Percentiles rank a stretch among this genome's conserved stretches.
phyloP scores from a whole-genome alignment of 2,888 invertebrate genomes.

The Willowsia nigromaculata region DNA sequence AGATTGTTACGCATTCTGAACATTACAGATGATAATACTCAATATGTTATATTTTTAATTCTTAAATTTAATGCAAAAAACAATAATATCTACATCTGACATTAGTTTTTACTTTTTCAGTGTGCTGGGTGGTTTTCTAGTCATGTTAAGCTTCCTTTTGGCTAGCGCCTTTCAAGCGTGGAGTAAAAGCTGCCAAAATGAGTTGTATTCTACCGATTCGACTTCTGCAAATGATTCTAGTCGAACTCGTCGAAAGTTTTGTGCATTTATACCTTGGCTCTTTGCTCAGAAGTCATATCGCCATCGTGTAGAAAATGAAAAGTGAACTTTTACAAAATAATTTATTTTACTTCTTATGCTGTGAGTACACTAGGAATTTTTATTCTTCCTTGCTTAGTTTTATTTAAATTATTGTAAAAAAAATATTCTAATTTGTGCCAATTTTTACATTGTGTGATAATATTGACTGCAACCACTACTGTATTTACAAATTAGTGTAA shows the following conservation, averaged over 20 bases:
- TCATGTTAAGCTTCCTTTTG: constrained; percentile 58
- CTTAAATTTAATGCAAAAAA: not conserved
- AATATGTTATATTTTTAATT: not conserved
- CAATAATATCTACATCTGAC: not conserved
- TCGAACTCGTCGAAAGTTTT: constrained; percentile 48
- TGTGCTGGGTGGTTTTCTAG: constrained; percentile 55
- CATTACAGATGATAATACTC: not conserved
- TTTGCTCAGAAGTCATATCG: constrained; percentile 34
- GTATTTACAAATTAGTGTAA: not conserved
- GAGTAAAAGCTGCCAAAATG: constrained; percentile 22
- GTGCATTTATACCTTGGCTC: constrained; percentile 68
- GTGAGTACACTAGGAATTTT: not conserved
- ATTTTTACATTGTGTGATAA: not conserved
- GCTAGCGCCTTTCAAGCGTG: constrained; percentile 57
- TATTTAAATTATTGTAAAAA: not conserved
- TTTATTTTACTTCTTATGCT: not conserved
- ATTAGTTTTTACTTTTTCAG: constrained; percentile 42
- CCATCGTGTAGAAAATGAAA: constrained; percentile 2
- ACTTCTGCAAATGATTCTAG: not conserved
- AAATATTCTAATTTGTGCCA: constrained; percentile 3
- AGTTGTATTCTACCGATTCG: not conserved
- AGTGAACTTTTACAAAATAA: constrained; percentile 20
- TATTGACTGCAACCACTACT: not conserved
- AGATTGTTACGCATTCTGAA: not conserved
- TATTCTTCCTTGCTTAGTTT: not conserved